Conservation (phyloP, 2,888 invertebrate genomes). For the Drosophila mayaguana region DNA sequence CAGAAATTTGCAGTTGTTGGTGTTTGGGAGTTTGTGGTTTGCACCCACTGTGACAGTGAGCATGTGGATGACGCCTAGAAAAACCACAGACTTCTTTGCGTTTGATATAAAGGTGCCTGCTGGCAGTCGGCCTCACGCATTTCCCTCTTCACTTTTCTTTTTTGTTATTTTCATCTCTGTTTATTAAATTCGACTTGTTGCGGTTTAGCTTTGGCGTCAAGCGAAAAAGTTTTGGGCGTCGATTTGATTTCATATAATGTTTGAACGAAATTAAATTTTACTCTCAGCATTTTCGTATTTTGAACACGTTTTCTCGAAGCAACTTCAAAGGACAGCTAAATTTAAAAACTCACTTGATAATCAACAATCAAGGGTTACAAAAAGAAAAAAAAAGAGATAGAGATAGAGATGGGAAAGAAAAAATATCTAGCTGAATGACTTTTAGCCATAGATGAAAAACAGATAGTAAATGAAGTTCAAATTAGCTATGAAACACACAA, state of each 20-base stretch:
- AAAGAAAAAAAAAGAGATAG: not conserved
- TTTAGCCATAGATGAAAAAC: conserved; percentile 36
- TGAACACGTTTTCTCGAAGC: conserved; percentile 39
- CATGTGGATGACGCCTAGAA: conserved; percentile 47
- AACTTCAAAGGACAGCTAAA: conserved; percentile 41
- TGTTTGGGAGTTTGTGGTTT: conserved; percentile 16
- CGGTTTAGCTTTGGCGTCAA: conserved; percentile 29
- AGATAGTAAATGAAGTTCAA: conserved; percentile 75
- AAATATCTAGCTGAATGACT: conserved; percentile 26
- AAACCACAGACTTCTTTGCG: conserved; percentile 51
- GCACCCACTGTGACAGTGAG: conserved; percentile 40
- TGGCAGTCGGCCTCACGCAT: conserved; percentile 34
- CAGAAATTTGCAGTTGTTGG: conserved; percentile 36
- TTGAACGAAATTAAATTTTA: conserved; percentile 51
- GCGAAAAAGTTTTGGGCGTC: conserved; percentile 50
- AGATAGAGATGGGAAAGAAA: not conserved
- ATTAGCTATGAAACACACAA: conserved; percentile 73
- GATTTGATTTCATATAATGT: conserved; percentile 59
- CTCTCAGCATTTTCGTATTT: conserved; percentile 39
- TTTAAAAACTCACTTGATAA: conserved; percentile 23
- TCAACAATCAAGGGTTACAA: conserved; percentile 34
- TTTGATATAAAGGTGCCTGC: conserved; percentile 67
- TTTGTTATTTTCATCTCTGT: conserved; percentile 32
- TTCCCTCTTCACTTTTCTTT: conserved; percentile 7
- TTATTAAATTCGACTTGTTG: conserved; percentile 71